Conservation (phyloP, 2,888 invertebrate species). For the Drosophila anomelani region DNA sequence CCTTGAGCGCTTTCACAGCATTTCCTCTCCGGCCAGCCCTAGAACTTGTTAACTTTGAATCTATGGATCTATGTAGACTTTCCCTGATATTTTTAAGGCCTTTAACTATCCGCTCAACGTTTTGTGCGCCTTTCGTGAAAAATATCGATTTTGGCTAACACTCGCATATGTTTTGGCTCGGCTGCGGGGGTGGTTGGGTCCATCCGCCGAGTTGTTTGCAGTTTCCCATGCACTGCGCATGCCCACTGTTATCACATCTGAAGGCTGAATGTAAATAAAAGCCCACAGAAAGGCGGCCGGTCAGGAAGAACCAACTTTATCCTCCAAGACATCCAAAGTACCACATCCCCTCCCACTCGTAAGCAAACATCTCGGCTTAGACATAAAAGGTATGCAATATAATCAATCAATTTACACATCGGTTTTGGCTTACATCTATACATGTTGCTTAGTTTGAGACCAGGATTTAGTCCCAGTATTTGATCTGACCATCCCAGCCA, state of each 20-base stretch:
- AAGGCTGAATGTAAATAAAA: slow-evolving; percentile 33
- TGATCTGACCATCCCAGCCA: slow-evolving; percentile 99
- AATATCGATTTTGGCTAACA: slow-evolving; percentile 73
- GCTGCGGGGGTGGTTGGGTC: slow-evolving; percentile 44
- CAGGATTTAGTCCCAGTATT: slow-evolving; percentile 96
- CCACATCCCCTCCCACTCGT: not conserved
- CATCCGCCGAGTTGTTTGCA: slow-evolving; percentile 25
- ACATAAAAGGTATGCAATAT: slow-evolving; percentile 22
- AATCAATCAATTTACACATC: slow-evolving; percentile 50
- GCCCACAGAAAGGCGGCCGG: not conserved
- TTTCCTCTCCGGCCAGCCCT: slow-evolving; percentile 9
- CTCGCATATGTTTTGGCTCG: slow-evolving; percentile 67
- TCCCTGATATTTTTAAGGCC: not conserved
- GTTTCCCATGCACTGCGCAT: slow-evolving; percentile 60
- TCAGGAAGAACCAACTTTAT: not conserved
- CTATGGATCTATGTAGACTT: not conserved
- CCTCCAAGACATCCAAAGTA: too few relatives aligned
- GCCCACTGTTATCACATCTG: slow-evolving; percentile 65
- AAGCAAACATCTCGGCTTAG: not conserved
- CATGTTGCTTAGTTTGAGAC: not conserved
- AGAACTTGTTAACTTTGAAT: not conserved
- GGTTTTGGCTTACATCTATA: slow-evolving; percentile 44
- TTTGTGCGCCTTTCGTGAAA: slow-evolving; percentile 51
- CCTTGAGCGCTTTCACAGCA: slow-evolving; percentile 13
- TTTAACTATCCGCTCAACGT: slow-evolving; percentile 29